Conservation (phyloP, 2,888 invertebrate genomes). For the Mythimna loreyi region DNA sequence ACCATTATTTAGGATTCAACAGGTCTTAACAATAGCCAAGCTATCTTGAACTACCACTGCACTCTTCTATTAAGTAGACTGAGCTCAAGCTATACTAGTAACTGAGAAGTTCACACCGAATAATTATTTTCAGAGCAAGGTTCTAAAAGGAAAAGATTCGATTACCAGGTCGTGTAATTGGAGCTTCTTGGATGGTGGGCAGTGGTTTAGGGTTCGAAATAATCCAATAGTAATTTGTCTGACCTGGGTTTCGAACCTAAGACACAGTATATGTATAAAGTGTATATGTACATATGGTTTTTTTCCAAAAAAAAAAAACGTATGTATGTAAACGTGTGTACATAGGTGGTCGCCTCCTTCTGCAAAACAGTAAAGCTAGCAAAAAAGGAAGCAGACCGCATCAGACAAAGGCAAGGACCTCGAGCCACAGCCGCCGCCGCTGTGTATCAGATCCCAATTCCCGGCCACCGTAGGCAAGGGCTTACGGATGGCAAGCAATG, state of each 20-base stretch:
- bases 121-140: constrained; percentile 20
- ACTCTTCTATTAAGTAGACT: not conserved
- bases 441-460: too few species aligned
- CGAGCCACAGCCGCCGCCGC: too few species aligned
- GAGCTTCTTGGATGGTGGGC: constrained; percentile 15
- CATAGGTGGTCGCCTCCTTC: too few species aligned
- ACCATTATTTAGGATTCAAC: constrained; percentile 16
- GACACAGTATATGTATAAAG: not conserved
- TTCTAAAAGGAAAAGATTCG: constrained; percentile 15
- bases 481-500: too few species aligned
- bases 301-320: too few species aligned
- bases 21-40: not conserved
- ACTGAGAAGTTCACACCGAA: not conserved
- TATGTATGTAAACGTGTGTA: too few species aligned
- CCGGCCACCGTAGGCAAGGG: too few species aligned
- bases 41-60: not conserved
- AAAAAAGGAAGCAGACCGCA: too few species aligned
- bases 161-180: constrained; percentile 21
- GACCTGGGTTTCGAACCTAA: not conserved
- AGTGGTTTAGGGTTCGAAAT: not conserved
- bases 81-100: constrained; percentile 2
- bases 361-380: too few species aligned
- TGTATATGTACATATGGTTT: too few species aligned
- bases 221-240: not conserved
- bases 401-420: too few species aligned